phyloP scores from a whole-genome alignment of 2,113 vertebrate species.

The Malurus elegans region DNA sequence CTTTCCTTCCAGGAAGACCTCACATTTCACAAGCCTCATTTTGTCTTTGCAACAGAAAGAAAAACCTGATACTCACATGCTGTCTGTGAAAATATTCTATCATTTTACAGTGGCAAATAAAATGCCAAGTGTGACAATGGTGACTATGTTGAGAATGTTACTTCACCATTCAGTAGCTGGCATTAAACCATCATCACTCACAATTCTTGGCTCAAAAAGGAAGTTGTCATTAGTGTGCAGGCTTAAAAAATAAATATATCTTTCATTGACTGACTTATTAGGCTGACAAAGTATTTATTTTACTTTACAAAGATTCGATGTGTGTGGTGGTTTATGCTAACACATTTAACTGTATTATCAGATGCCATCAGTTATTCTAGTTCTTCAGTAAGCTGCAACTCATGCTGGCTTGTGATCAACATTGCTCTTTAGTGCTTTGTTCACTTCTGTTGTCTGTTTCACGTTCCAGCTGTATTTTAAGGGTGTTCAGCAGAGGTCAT shows the following conservation, averaged over 20 bases:
- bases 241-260: neutral
- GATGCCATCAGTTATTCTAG: neutral
- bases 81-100: neutral
- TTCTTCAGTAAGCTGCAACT: neutral
- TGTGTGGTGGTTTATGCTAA: neutral
- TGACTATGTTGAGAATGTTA: slow-evolving; percentile 7
- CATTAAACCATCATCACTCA: slow-evolving; percentile 11
- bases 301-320: neutral
- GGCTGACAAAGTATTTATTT: slow-evolving; percentile 4
- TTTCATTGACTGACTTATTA: slow-evolving; percentile 42
- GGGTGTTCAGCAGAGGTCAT: neutral
- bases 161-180: slow-evolving; percentile 28
- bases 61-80: neutral
- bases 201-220: slow-evolving; percentile 2
- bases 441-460: neutral
- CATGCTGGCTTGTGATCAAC: neutral
- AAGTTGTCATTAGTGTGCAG: neutral
- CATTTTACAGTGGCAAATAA: neutral
- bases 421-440: neutral
- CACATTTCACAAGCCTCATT: neutral
- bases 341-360: neutral
- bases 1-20: neutral
- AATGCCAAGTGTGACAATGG: slow-evolving; percentile 4
- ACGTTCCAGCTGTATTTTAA: neutral
- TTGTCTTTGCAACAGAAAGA: neutral